Evolutionary conservation across 2,113 vertebrate genomes (phyloP).

Genomic region (Electrona antarctica): DNA sequence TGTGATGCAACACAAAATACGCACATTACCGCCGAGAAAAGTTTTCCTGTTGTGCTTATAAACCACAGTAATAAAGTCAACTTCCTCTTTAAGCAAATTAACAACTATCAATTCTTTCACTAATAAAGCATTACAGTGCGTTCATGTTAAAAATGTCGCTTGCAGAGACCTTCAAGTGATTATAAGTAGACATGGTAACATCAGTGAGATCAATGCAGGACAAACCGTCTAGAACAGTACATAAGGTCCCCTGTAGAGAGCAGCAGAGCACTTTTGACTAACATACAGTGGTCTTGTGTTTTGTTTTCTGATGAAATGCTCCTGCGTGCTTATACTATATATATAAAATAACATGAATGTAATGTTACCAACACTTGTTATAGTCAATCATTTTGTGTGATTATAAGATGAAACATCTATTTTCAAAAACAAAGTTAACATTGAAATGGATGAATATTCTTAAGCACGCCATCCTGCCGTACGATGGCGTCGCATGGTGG

Average conservation of each 20-base stretch:
- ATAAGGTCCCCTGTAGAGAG: constrained; percentile 47
- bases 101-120: constrained; percentile 32
- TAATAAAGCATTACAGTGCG: constrained; percentile 43
- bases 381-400: not conserved
- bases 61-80: constrained; percentile 31
- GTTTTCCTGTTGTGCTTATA: constrained; percentile 14
- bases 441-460: constrained; percentile 48
- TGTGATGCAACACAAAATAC: constrained; percentile 2
- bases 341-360: constrained; percentile 1
- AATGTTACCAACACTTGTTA: constrained; percentile 18
- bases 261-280: constrained; percentile 40
- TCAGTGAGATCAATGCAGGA: not conserved
- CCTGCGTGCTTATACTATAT: constrained; percentile 9
- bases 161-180: constrained; percentile 10
- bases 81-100: constrained; percentile 36
- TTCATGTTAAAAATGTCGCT: constrained; percentile 28
- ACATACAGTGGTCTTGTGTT: constrained; percentile 43
- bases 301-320: constrained; percentile 63
- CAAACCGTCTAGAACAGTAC: constrained; percentile 32
- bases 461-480: not conserved
- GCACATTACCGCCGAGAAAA: constrained; percentile 18
- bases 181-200: not conserved
- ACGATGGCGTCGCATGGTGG: too few relatives aligned
- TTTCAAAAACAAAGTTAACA: constrained; percentile 4
- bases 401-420: constrained; percentile 12